Percentiles rank a stretch among this genome's conserved stretches.
Evolutionary conservation across 2,797 vertebrate species (phyloP).

Genomic region (Lepilemur ruficaudatus): DNA sequence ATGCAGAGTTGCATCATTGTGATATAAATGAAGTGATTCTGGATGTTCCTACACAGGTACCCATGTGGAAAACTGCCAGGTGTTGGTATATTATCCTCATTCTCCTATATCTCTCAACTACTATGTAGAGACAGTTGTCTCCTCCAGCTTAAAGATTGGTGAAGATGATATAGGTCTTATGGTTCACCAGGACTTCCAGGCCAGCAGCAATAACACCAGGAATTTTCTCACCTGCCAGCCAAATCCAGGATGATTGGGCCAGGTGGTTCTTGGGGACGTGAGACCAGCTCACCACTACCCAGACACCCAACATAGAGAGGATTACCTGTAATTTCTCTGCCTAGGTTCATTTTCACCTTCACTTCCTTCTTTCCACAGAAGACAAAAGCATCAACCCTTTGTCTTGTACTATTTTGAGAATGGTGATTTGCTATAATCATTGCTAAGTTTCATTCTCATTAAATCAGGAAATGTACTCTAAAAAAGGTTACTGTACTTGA

Average conservation of each 20-base stretch:
- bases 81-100: fast-evolving
- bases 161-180: neutral
- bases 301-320: neutral
- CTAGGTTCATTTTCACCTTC: neutral
- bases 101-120: neutral
- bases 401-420: neutral
- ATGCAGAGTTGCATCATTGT: neutral
- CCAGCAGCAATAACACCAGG: neutral
- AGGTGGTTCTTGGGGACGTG: neutral
- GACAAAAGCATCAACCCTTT: neutral
- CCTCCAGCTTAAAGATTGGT: neutral
- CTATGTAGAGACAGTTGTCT: neutral
- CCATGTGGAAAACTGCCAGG: neutral
- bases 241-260: neutral
- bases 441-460: neutral
- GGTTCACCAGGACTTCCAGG: neutral
- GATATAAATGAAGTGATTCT: neutral
- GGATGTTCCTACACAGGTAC: neutral
- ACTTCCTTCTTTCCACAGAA: neutral
- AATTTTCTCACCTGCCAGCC: neutral
- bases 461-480: neutral
- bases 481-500: neutral
- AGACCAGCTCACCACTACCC: neutral
- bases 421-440: neutral
- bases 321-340: neutral